Conservation (phyloP, 2,797 vertebrate species). For the Sphenodon punctatus region DNA sequence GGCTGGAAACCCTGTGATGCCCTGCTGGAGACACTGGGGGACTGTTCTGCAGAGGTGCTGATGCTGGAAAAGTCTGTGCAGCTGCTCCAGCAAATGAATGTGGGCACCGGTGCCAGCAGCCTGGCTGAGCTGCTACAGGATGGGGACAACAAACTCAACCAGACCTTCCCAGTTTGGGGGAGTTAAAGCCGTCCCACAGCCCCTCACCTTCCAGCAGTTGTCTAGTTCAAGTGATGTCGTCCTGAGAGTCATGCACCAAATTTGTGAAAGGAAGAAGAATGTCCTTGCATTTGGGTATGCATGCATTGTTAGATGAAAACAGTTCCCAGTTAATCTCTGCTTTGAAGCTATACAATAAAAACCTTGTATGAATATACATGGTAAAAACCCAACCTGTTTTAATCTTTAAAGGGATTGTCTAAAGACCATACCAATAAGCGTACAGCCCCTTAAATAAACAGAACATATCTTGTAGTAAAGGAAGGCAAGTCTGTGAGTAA, state of each 20-base stretch:
- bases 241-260: constrained; percentile 83
- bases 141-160: constrained; percentile 54
- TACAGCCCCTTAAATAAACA: too few species aligned
- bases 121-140: constrained; percentile 32
- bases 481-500: too few species aligned
- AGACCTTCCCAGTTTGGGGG: constrained; percentile 55
- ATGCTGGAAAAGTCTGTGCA: constrained; percentile 55
- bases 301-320: constrained; percentile 70
- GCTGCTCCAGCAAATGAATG: constrained; percentile 54
- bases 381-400: too few species aligned
- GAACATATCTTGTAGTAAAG: too few species aligned
- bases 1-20: neutral
- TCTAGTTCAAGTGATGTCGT: constrained; percentile 86
- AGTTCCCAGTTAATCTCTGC: constrained; percentile 52
- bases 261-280: constrained; percentile 87
- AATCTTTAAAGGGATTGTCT: too few species aligned
- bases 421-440: too few species aligned
- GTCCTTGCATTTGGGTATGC: constrained; percentile 83
- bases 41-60: constrained; percentile 57
- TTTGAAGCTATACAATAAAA: constrained; percentile 78
- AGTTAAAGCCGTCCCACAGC: constrained; percentile 36
- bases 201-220: constrained; percentile 73
- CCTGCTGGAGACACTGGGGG: constrained; percentile 34
- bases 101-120: neutral
- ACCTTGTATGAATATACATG: too few species aligned